Evolutionary conservation across 2,888 invertebrate species (phyloP).

Genomic region (Ichneumoninae sp.): DNA sequence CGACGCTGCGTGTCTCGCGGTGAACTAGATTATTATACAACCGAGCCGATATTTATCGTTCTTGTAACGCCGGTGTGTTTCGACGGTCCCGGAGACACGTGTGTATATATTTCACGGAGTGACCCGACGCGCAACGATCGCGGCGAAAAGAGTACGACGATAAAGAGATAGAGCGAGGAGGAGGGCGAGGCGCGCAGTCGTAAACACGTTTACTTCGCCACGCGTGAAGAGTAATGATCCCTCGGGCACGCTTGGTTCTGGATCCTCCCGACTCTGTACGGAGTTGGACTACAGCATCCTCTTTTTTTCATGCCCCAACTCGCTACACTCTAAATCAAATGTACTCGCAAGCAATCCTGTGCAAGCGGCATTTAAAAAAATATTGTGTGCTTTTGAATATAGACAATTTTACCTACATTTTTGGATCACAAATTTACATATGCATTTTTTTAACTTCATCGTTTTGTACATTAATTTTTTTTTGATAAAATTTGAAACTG

Average conservation of each 20-base stretch:
- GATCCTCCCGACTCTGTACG: slow-evolving; percentile 10
- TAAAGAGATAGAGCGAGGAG: slow-evolving; percentile 24
- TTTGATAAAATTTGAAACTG: no score
- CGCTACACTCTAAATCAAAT: background rate
- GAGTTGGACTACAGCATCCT: background rate
- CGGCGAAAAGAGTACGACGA: slow-evolving; percentile 15
- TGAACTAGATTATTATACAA: slow-evolving; percentile 33
- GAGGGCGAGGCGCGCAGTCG: slow-evolving; percentile 46
- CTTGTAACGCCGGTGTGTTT: slow-evolving; percentile 49
- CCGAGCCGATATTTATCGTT: slow-evolving; percentile 52
- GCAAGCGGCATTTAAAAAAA: no score
- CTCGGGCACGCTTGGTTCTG: slow-evolving; percentile 31
- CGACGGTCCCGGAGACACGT: slow-evolving; percentile 12
- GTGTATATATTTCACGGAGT: slow-evolving; percentile 48
- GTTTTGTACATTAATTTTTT: no score
- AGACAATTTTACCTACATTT: no score
- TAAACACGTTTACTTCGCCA: slow-evolving; percentile 56
- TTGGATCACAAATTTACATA: no score
- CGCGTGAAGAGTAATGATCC: slow-evolving; percentile 58
- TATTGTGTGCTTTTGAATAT: no score
- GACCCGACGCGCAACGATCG: slow-evolving; percentile 20
- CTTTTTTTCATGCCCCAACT: slow-evolving; percentile 15
- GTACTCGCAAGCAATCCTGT: background rate
- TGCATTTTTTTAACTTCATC: no score
- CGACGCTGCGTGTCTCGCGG: slow-evolving; percentile 21